phyloP scores from a whole-genome alignment of 2,113 vertebrate genomes.

The zebrafish (Danio rerio) region DNA sequence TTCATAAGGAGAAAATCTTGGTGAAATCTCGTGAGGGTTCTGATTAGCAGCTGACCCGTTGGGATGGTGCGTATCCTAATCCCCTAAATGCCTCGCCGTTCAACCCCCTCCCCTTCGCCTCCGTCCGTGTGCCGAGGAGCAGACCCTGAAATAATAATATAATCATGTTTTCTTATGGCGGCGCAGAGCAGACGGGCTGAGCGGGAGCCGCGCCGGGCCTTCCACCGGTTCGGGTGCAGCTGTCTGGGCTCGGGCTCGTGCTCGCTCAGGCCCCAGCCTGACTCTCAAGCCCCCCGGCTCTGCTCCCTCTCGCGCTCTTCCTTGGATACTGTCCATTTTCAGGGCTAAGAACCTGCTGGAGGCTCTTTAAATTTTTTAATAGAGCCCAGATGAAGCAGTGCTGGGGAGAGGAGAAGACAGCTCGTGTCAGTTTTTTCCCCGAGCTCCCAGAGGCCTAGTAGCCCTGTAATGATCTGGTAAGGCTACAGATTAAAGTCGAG shows the following conservation, averaged over 20 bases:
- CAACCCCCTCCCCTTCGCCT: constrained; percentile 62
- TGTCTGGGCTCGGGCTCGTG: constrained; percentile 66
- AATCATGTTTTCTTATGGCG: constrained; percentile 83
- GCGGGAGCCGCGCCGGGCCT: constrained; percentile 64
- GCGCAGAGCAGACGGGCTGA: constrained; percentile 73
- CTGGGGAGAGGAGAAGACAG: constrained; percentile 62
- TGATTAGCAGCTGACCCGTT: constrained; percentile 99
- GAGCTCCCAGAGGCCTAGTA: constrained; percentile 66
- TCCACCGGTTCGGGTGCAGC: constrained; percentile 67
- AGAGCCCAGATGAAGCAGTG: constrained; percentile 65
- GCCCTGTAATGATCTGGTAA: constrained; percentile 65
- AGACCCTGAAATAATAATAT: constrained; percentile 88
- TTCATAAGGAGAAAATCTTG: constrained; percentile 94
- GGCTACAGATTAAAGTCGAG: constrained; percentile 66
- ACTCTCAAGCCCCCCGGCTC: constrained; percentile 52
- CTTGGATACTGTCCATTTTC: constrained; percentile 67
- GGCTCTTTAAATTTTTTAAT: constrained; percentile 65
- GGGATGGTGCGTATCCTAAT: constrained; percentile 93
- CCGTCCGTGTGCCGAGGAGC: constrained; percentile 64
- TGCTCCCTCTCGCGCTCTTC: constrained; percentile 50
- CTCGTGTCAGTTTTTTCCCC: constrained; percentile 65
- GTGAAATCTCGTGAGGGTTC: constrained; percentile 93
- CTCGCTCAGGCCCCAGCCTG: constrained; percentile 64
- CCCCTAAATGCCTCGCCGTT: constrained; percentile 91
- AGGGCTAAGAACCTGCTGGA: constrained; percentile 65